Percentiles rank a stretch among this genome's conserved stretches.
Evolutionary conservation across 2,888 invertebrate species (phyloP).

Genomic region (Sphinx pinastri): DNA sequence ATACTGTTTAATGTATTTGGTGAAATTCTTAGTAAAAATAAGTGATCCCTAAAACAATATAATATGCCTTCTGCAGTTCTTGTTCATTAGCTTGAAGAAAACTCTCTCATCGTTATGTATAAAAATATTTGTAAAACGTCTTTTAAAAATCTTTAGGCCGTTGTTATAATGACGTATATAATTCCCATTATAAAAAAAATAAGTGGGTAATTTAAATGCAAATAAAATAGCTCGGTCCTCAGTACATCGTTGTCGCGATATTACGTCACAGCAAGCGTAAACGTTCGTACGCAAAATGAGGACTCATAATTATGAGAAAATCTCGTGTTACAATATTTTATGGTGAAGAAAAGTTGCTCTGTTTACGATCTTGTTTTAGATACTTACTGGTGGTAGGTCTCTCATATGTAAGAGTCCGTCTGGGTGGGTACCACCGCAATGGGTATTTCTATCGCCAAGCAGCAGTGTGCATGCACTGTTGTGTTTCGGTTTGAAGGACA

Average conservation of each 20-base stretch:
- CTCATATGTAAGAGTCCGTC: too few species aligned
- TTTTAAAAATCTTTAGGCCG: neutral
- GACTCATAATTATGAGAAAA: neutral
- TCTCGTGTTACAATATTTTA: neutral
- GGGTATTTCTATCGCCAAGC: too few species aligned
- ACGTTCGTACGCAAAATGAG: neutral
- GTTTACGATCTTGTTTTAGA: neutral
- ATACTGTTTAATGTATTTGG: too few species aligned
- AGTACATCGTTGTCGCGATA: constrained; percentile 11
- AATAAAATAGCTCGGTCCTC: constrained; percentile 20
- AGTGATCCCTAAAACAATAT: too few species aligned
- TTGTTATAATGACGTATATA: neutral
- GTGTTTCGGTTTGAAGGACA: too few species aligned
- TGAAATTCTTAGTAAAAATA: too few species aligned
- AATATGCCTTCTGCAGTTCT: too few species aligned
- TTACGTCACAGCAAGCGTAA: neutral
- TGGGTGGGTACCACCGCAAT: too few species aligned
- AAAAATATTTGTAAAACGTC: neutral
- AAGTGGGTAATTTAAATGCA: constrained; percentile 20
- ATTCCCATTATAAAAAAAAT: neutral
- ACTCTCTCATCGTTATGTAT: too few species aligned
- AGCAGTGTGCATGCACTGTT: too few species aligned
- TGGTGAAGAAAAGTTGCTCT: neutral
- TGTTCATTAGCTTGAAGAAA: too few species aligned
- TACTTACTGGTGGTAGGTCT: too few species aligned